Evolutionary conservation across 37 sponge, comb jelly and placozoan genomes (phyloP), one percentile per base, ranked within the genome.

Genomic region (Halisarca cf. caerulea): DNA sequence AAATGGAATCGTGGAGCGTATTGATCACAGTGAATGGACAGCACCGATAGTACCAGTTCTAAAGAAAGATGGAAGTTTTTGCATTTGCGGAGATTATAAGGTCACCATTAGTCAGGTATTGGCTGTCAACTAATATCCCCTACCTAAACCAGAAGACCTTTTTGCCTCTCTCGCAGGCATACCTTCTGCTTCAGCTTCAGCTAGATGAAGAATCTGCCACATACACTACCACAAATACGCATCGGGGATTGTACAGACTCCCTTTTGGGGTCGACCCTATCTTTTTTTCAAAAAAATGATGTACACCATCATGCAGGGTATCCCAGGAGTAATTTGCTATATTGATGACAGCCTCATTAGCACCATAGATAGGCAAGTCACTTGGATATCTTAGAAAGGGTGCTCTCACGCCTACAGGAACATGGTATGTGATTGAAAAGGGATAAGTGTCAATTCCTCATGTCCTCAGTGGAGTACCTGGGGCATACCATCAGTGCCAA

Each of bases 301-400:
- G 85, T 77, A 85, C 45, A 73, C 32, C 25, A 15, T 85, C 20
- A 37, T 85, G 38, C 85, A 74, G 28, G 85, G 85, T 23, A 85
- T 85, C 5, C 59, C 77, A 4, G 59, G 59, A 18, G 78, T 85
- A 18, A 55, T 60, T 4, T 43, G 74, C n/a, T 85, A 85, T 38
- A 33, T 85, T 20, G 85, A 85, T 51, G 85, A 85, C 33, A 78
- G 74, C 17, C 78, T 85, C n/a, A 24, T 85, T 44, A 45, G 78
- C 32, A 59, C 62, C 39, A 27, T 39, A 43, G 59, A 27, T 34
- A 77, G 18, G 39, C 23, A 28, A 78, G 55, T 24, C 85, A 85
- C 33, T 28, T 85, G 0, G 23, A 57, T 5, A 58, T 15, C n/a
- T 18, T 85, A 8, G 41, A 51, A 6, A 21, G 62, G 34, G 85